phyloP scores from a whole-genome alignment of 1,140 invertebrate genomes.

The Panonychus citri region DNA sequence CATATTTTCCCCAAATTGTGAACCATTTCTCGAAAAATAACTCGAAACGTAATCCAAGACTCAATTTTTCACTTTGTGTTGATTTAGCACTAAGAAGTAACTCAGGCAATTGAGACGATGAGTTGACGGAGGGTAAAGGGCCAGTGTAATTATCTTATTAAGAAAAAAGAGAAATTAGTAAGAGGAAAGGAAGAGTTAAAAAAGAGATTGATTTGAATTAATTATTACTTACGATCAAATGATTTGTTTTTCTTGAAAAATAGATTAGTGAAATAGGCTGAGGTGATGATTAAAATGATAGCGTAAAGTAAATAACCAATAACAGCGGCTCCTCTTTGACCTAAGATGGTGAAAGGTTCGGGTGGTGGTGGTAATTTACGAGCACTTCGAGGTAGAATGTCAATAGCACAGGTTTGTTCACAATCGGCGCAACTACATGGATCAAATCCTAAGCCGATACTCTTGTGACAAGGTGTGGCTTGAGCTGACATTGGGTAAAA shows the following conservation, averaged over 20 bases:
- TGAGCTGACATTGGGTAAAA: neutral
- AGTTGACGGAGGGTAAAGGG: too few relatives aligned
- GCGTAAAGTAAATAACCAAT: conserved; percentile 48
- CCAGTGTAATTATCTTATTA: too few relatives aligned
- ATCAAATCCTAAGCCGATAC: conserved; percentile 14
- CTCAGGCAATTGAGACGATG: too few relatives aligned
- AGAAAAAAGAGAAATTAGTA: too few relatives aligned
- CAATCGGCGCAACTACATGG: conserved; percentile 78
- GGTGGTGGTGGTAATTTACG: conserved; percentile 35
- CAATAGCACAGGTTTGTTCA: conserved; percentile 36
- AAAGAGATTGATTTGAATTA: too few relatives aligned
- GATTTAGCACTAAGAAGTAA: neutral
- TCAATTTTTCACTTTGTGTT: conserved; percentile 35
- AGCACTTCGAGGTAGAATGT: conserved; percentile 24
- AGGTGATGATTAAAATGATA: conserved; percentile 16
- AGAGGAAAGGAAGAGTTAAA: neutral
- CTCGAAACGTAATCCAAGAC: conserved; percentile 49
- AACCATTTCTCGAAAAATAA: conserved; percentile 48
- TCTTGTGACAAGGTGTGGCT: conserved; percentile 8
- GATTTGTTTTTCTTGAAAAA: conserved; percentile 3
- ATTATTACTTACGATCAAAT: conserved; percentile 10
- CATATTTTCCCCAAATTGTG: conserved; percentile 54
- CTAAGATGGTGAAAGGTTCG: conserved; percentile 39
- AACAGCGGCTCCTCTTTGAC: conserved; percentile 45
- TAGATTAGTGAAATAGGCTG: conserved; percentile 6